A percentile compares a stretch with the other conserved stretches of the same genome.
Evolutionary conservation across 2,888 invertebrate genomes (phyloP).

Genomic region (Molanna angustata): DNA sequence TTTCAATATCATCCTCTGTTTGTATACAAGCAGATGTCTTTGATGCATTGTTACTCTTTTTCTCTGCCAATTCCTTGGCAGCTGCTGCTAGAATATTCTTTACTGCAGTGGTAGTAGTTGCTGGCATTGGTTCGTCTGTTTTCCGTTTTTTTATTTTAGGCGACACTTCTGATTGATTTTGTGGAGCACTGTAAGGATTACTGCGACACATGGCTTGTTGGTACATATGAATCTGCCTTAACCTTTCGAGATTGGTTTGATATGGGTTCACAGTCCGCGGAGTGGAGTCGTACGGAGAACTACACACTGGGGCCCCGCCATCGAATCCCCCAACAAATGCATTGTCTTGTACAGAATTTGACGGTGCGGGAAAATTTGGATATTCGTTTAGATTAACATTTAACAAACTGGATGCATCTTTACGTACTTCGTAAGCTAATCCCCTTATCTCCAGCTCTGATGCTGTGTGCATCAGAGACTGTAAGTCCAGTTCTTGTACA

Average conservation of each 20-base stretch:
- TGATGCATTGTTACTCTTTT: conserved; percentile 36
- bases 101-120: conserved; percentile 48
- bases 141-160: conserved; percentile 41
- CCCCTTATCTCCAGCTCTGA: conserved; percentile 67
- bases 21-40: conserved; percentile 47
- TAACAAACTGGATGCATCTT: conserved; percentile 55
- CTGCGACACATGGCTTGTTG: conserved; percentile 55
- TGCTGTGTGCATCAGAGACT: conserved; percentile 63
- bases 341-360: conserved; percentile 22
- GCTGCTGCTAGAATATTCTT: conserved; percentile 53
- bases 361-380: conserved; percentile 41
- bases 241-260: conserved; percentile 26
- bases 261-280: conserved; percentile 19
- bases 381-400: conserved; percentile 54
- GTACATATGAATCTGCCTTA: conserved; percentile 49
- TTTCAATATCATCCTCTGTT: conserved; percentile 47
- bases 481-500: conserved; percentile 61
- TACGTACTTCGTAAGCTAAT: conserved; percentile 58
- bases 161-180: conserved; percentile 11
- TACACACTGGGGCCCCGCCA: conserved; percentile 32
- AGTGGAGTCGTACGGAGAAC: conserved; percentile 29
- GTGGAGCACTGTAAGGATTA: conserved; percentile 37
- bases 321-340: conserved; percentile 30
- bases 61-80: conserved; percentile 44
- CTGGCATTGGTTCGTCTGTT: conserved; percentile 42